Evolutionary conservation across 1,140 invertebrate species (phyloP).

Genomic region (Rhynchophorus ferrugineus): DNA sequence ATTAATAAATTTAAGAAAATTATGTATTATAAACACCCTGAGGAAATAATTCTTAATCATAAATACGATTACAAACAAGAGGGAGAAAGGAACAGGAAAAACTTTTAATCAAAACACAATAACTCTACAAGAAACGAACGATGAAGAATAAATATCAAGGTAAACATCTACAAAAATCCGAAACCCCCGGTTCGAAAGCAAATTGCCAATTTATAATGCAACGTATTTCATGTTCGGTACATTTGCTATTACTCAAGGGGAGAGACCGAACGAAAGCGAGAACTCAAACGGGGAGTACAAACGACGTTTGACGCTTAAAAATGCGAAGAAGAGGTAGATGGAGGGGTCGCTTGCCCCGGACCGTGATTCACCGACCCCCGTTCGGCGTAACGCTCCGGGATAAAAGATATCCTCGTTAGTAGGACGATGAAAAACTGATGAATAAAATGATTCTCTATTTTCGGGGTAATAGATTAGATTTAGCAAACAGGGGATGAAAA

Average conservation of each 20-base stretch:
- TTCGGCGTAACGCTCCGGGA: background rate
- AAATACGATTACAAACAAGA: too few species aligned
- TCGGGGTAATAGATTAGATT: slow-evolving; percentile 4
- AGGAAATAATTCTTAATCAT: too few species aligned
- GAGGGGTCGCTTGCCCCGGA: background rate
- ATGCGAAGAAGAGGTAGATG: background rate
- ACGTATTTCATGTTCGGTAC: background rate
- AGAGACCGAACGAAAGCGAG: background rate
- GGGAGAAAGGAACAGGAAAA: too few species aligned
- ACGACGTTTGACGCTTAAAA: slow-evolving; percentile 3
- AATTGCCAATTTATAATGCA: background rate
- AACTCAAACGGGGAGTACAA: background rate
- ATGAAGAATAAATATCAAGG: too few species aligned
- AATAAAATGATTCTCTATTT: slow-evolving; percentile 3
- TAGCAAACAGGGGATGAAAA: slow-evolving; percentile 1
- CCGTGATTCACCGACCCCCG: background rate
- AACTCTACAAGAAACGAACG: too few species aligned
- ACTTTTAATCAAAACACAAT: too few species aligned
- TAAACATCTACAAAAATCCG: too few species aligned
- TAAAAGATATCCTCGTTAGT: slow-evolving; percentile 3
- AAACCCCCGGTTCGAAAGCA: background rate
- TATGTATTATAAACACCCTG: too few species aligned
- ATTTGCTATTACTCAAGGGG: background rate
- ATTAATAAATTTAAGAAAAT: too few species aligned
- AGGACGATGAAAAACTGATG: background rate